Evolutionary conservation across 2,113 vertebrate genomes (phyloP), one percentile per base, ranked within the genome.

Genomic region (Lamprologus tigripictilis): DNA sequence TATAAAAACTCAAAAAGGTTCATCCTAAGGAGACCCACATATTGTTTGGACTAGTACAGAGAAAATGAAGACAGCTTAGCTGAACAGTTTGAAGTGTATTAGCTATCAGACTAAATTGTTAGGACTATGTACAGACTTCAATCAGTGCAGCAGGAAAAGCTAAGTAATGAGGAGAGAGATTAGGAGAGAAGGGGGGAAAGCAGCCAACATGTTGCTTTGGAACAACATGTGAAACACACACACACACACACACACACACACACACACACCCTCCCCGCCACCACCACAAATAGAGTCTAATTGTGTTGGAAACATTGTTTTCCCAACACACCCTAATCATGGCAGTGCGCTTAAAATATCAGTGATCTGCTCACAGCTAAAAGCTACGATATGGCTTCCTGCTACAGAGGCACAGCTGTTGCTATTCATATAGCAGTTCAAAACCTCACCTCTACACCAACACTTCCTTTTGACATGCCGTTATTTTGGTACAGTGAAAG

Each of bases 11-110:
- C 0, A 0, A 49, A 49, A 19, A 76, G 42, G 9, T 7, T 47
- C 42, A 23, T 28, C 21, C 40, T 26, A 11, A 73, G 8, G 68
- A 73, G 40, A 40, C 37, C n/a, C 3, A 26, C 5, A 45, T 26
- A 73, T 42, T 71, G 37, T 42, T 0, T 45, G 23, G 68, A 28
- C 2, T 49, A 1, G 68, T 17, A 45, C 3, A 0, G 1, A 73
- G 68, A 73, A 73, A 73, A 73, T 45, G n/a, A 73, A 26, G 40
- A 45, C 37, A 45, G 68, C 68, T 73, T 23, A 73, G 66, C 66
- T 45, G 21, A 71, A 71, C 66, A 26, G 66, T 73, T 73, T 26
- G 68, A 7, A 23, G 21, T 26, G 21, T 73, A 73, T 45, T 26
- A 47, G 21, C 21, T 11, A 17, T 78, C 42, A 31, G 26, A 78